phyloP scores from a whole-genome alignment of 2,113 vertebrate genomes.

The Rissa tridactyla region DNA sequence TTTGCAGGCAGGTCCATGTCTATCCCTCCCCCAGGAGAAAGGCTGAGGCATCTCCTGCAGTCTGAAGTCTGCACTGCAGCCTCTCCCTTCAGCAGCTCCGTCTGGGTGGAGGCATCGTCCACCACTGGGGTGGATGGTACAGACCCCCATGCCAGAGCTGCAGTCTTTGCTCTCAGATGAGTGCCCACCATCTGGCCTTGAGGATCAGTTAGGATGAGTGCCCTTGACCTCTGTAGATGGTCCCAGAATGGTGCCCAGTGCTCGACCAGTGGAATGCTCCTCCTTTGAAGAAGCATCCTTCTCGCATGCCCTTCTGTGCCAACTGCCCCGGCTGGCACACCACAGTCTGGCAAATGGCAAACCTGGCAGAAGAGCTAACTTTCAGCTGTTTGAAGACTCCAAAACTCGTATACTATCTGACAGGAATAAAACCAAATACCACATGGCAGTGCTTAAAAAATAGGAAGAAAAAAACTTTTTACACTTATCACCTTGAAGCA shows the following conservation, averaged over 20 bases:
- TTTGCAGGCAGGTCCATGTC: no score
- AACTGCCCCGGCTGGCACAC: background rate
- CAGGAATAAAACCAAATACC: background rate
- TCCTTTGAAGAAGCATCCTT: background rate
- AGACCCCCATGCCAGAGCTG: background rate
- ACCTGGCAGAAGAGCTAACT: background rate
- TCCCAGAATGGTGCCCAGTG: background rate
- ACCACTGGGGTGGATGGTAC: background rate
- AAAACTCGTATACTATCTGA: background rate
- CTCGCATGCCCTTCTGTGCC: background rate
- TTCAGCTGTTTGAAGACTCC: background rate
- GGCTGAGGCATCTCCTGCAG: no score
- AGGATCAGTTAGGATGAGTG: background rate
- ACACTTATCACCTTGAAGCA: background rate
- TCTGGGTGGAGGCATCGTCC: background rate
- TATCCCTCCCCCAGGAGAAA: no score
- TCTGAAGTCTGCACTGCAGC: background rate
- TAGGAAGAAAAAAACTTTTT: accelerated
- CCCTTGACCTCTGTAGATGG: background rate
- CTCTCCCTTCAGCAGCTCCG: background rate
- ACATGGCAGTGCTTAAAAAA: background rate
- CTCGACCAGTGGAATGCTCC: background rate
- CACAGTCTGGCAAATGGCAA: background rate
- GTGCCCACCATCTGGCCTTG: background rate
- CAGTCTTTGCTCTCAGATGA: background rate